Evolutionary conservation across 2,797 vertebrate genomes (phyloP).

Genomic region (Anabas testudineus): DNA sequence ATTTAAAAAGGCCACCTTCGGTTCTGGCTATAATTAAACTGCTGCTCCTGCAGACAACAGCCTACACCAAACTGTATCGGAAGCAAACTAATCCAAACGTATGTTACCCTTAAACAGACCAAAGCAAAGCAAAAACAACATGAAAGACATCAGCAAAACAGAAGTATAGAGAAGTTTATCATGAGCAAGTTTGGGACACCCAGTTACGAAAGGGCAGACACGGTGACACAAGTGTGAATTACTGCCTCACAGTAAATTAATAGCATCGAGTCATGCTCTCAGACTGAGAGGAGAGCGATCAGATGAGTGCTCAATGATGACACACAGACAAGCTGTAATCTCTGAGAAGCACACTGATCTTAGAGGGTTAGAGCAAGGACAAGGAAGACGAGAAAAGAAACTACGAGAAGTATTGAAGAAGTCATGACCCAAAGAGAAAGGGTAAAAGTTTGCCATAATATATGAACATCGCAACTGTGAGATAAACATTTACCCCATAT

Average conservation of each 20-base stretch:
- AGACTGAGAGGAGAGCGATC: conserved; percentile 42
- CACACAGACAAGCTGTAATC: conserved; percentile 52
- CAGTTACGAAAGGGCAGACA: conserved; percentile 51
- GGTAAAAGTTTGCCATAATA: conserved; percentile 9
- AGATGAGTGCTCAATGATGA: conserved; percentile 69
- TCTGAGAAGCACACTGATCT: conserved; percentile 52
- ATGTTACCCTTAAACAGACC: too few relatives aligned
- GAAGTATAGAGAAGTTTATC: neutral
- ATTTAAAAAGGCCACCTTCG: neutral
- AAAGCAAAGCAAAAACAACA: too few relatives aligned
- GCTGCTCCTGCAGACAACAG: neutral
- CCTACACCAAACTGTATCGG: too few relatives aligned
- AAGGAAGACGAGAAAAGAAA: conserved; percentile 6
- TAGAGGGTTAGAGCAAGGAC: conserved; percentile 53
- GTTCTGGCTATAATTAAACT: neutral
- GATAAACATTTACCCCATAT: conserved; percentile 8
- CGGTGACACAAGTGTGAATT: conserved; percentile 34
- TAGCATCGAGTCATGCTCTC: conserved; percentile 19
- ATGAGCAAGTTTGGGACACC: conserved; percentile 3
- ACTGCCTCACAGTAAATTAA: conserved; percentile 55
- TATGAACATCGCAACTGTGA: neutral
- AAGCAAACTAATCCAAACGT: too few relatives aligned
- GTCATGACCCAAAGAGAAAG: neutral
- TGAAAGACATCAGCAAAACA: too few relatives aligned
- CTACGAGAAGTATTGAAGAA: neutral